Evolutionary conservation across 2,797 vertebrate species (phyloP), one percentile per base, ranked within the genome.

Genomic region (Hozukius guyotensis): DNA sequence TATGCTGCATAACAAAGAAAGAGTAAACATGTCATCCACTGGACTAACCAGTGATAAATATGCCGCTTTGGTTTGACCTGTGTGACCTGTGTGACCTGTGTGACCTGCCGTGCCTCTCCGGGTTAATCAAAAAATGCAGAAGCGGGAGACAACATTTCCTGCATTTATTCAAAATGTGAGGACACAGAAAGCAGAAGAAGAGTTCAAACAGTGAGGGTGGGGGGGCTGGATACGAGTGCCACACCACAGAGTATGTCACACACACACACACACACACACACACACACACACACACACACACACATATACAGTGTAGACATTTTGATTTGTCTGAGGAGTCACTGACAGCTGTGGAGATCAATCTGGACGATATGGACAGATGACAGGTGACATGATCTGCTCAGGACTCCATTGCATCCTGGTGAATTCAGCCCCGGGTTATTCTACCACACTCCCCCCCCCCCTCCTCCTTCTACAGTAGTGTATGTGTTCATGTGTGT

Each of bases 301-400:
- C 66, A 62, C 60, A 1, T 5, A 61, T 20, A 25, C 12, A 75
- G 34, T 34, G 27, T 29, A 42, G 11, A 55, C 24, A 49, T 80
- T n/a, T n/a, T 68, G 62, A 83, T 85, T 68, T 68, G 65, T 72
- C 36, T 42, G 10, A 63, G 22, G 25, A 59, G 22, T 24, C 66
- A 27, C 42, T 60, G 75, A 83, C 72, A 89, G 89, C 86, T 85
- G 75, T 63, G 75, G 12, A 77, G 69, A 88, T 85, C 70, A 88
- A 78, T 89, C 80, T 79, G 62, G 52, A 69, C 24, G 72, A 80
- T 29, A 72, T 9, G 6, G 27, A 72, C 64, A 81, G 71, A 71
- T 84, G 84, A 83, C 89, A 87, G 88, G 83, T 86, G 90, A 92
- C 71, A 82, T 68, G 78, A 90, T 91, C 86, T 64, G 60, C 84